These are phyloP conservation scores for Heterocephalus glaber DNA, from an alignment of 2,113 vertebrate genomes.

Conservation along the genomic window DNA sequence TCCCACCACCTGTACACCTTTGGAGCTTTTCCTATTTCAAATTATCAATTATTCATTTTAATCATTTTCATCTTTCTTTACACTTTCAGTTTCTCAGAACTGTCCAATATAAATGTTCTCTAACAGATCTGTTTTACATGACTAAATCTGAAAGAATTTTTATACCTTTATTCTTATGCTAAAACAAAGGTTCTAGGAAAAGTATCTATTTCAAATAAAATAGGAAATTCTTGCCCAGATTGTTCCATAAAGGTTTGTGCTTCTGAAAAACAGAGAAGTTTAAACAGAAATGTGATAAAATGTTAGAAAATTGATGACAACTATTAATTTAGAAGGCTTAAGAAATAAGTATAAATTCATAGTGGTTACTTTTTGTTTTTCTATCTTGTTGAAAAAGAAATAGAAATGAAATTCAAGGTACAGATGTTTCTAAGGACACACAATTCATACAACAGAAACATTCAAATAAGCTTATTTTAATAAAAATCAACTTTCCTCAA, in stretches of 20 bases:
- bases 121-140: constrained; percentile 43
- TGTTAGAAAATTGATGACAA: constrained; percentile 3
- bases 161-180: constrained; percentile 13
- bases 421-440: background rate
- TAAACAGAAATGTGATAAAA: background rate
- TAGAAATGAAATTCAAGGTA: background rate
- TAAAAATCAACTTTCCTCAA: background rate
- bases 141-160: constrained; percentile 42
- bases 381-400: background rate
- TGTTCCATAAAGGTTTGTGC: background rate
- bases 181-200: constrained; percentile 47
- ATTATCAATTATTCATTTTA: too few species aligned
- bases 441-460: background rate
- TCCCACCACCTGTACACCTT: too few species aligned
- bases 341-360: constrained; percentile 15
- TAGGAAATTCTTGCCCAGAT: background rate
- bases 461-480: background rate
- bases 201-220: constrained; percentile 67
- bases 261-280: background rate
- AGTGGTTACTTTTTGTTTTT: background rate
- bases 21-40: too few species aligned
- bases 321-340: background rate
- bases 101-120: constrained; percentile 50
- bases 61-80: too few species aligned
- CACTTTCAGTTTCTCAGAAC: too few species aligned